Evolutionary conservation across 2,888 invertebrate species (phyloP).

Genomic region (Mythimna vitellina): DNA sequence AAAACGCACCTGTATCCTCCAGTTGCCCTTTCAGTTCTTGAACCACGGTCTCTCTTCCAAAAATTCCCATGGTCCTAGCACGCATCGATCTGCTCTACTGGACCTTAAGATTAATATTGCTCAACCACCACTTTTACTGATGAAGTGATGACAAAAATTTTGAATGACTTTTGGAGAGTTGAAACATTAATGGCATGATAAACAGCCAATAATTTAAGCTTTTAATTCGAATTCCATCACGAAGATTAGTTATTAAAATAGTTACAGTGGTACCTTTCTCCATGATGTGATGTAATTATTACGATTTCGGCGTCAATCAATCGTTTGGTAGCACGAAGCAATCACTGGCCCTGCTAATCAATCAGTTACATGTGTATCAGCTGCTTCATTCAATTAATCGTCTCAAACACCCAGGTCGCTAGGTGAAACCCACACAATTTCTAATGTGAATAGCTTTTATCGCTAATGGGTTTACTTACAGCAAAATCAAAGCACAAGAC

Average conservation of each 20-base stretch:
- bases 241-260: slow-evolving; percentile 41
- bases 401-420: slow-evolving; percentile 33
- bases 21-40: no score
- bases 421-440: slow-evolving; percentile 55
- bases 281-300: slow-evolving; percentile 38
- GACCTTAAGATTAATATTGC: background rate
- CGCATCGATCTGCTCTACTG: no score
- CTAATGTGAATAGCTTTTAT: slow-evolving; percentile 58
- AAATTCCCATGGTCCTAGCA: no score
- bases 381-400: slow-evolving; percentile 53
- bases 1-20: no score
- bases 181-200: slow-evolving; percentile 8
- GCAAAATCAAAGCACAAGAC: slow-evolving; percentile 35
- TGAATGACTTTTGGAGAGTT: background rate
- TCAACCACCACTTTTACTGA: background rate
- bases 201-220: slow-evolving; percentile 9
- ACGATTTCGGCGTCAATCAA: slow-evolving; percentile 32
- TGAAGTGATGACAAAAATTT: background rate
- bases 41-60: no score
- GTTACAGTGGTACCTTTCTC: slow-evolving; percentile 54
- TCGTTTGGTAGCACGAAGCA: slow-evolving; percentile 45
- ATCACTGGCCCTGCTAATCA: slow-evolving; percentile 56
- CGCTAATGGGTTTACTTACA: slow-evolving; percentile 42
- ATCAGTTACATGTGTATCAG: slow-evolving; percentile 49
- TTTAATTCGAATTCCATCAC: slow-evolving; percentile 25